These are phyloP conservation scores for Naso thynnoides DNA, from an alignment of 2,797 vertebrate species.

Conservation along the genomic window DNA sequence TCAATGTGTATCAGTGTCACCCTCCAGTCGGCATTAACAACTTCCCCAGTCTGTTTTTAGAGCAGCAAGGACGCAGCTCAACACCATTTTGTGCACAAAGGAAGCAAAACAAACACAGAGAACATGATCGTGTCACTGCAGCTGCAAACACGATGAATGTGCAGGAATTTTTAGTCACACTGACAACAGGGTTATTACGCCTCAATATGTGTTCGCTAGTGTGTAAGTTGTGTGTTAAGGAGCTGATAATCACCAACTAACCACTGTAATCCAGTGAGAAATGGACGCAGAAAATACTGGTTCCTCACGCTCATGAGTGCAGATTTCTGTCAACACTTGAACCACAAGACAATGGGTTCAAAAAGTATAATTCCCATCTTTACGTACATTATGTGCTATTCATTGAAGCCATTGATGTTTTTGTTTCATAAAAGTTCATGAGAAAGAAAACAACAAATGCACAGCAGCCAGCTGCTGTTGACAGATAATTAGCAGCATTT, in stretches of 20 bases:
- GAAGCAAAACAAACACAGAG: constrained; percentile 7
- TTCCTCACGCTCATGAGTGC: background rate
- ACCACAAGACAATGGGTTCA: too few species aligned
- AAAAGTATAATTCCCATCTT: too few species aligned
- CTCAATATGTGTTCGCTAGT: too few species aligned
- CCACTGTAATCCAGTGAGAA: background rate
- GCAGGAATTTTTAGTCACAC: constrained; percentile 1
- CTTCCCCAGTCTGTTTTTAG: constrained; percentile 58
- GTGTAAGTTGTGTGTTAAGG: background rate
- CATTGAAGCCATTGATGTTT: too few species aligned
- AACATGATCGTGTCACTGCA: background rate
- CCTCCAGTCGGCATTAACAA: constrained; percentile 59
- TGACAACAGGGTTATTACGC: background rate
- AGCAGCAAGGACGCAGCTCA: constrained; percentile 45
- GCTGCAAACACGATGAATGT: background rate
- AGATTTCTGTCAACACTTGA: background rate
- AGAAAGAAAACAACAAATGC: background rate
- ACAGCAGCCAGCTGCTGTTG: background rate
- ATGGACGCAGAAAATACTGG: background rate
- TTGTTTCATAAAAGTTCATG: too few species aligned
- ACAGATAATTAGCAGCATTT: too few species aligned
- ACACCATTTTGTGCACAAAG: constrained; percentile 19
- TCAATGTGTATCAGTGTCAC: constrained; percentile 69
- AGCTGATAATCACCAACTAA: too few species aligned
- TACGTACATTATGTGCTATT: too few species aligned